Evolutionary conservation across 2,113 vertebrate species (phyloP).

Genomic region (Cettia cetti): DNA sequence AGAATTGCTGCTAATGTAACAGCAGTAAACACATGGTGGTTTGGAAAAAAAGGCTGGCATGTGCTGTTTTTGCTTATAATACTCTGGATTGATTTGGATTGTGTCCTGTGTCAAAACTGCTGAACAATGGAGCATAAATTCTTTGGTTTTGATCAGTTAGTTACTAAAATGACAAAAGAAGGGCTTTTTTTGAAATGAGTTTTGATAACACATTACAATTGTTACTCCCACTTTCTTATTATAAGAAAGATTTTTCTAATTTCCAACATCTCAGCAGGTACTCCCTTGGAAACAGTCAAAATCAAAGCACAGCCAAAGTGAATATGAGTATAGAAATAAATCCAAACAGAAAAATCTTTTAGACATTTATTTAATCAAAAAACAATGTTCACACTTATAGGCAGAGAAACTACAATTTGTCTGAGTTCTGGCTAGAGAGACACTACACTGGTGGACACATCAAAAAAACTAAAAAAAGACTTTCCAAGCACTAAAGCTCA

Average conservation of each 20-base stretch:
- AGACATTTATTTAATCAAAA: neutral
- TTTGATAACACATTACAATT: neutral
- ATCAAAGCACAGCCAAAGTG: neutral
- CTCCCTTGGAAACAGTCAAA: neutral
- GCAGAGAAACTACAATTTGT: neutral
- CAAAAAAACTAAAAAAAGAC: neutral
- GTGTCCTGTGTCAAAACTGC: neutral
- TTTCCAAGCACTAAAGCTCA: neutral
- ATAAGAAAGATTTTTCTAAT: neutral
- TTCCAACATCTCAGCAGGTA: neutral
- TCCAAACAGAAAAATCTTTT: neutral
- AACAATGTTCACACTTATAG: neutral
- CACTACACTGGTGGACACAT: neutral
- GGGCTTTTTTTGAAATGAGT: neutral
- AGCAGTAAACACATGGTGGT: neutral
- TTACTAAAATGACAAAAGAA: neutral
- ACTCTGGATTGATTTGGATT: neutral
- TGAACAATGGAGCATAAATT: neutral
- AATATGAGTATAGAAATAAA: conserved; percentile 1
- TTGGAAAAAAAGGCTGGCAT: neutral
- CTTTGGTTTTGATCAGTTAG: neutral
- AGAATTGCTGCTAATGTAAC: neutral
- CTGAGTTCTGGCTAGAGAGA: neutral
- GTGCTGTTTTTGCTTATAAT: neutral
- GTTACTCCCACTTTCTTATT: neutral